A percentile compares a stretch with the other conserved stretches of the same genome.
Evolutionary conservation across 2,797 vertebrate genomes (phyloP).

Genomic region (Micropoecilia bifurca): DNA sequence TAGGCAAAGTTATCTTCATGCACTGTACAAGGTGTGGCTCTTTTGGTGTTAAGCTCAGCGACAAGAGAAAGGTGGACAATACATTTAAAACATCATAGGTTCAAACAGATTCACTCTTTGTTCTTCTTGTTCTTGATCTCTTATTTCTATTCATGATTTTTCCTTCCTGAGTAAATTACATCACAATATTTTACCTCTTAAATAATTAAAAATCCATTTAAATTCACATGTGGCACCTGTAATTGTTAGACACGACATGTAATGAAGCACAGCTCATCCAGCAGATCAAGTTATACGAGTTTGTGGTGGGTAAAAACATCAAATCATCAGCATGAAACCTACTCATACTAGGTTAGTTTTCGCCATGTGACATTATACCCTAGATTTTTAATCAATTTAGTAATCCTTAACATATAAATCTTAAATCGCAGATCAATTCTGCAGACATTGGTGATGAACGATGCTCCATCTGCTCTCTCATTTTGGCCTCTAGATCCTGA

Average conservation of each 20-base stretch:
- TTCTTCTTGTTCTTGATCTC: slow-evolving; percentile 2
- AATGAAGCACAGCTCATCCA: neutral
- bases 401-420: neutral
- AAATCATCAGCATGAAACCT: slow-evolving; percentile 1
- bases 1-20: slow-evolving; percentile 46
- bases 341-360: neutral
- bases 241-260: neutral
- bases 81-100: slow-evolving; percentile 7
- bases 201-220: neutral
- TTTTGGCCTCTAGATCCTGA: slow-evolving; percentile 19
- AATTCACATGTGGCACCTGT: neutral
- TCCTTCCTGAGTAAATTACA: neutral
- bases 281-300: neutral
- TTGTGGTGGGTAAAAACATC: neutral
- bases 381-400: neutral
- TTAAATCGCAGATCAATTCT: slow-evolving; percentile 1
- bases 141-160: slow-evolving; percentile 5
- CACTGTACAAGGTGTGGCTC: slow-evolving; percentile 52
- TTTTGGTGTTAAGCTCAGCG: slow-evolving; percentile 32
- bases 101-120: slow-evolving; percentile 8
- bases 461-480: slow-evolving; percentile 40
- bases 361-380: neutral
- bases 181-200: neutral
- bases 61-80: slow-evolving; percentile 24
- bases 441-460: neutral